Evolutionary conservation across 2,113 vertebrate species (phyloP).

Genomic region (Burhinus oedicnemus): DNA sequence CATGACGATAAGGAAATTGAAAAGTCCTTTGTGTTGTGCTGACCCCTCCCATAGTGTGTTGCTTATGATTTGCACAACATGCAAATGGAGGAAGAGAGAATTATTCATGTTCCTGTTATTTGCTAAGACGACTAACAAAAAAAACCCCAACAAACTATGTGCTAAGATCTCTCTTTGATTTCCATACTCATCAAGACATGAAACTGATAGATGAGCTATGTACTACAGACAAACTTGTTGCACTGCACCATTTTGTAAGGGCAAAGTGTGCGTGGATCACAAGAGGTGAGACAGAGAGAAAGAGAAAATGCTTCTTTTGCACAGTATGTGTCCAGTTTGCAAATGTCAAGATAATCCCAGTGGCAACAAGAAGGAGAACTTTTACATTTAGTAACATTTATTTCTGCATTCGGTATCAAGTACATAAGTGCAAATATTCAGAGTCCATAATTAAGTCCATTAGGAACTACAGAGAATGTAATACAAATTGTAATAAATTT

Average conservation of each 20-base stretch:
- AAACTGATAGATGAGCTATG: neutral
- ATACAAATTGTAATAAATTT: conserved; percentile 96
- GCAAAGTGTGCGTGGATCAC: neutral
- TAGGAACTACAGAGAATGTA: conserved; percentile 93
- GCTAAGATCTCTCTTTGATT: neutral
- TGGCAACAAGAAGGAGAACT: conserved; percentile 32
- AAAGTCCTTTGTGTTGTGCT: neutral
- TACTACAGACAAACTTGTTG: neutral
- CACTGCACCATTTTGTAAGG: neutral
- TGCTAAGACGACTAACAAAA: neutral
- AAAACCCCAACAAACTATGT: neutral
- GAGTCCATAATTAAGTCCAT: conserved; percentile 90
- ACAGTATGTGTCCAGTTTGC: neutral
- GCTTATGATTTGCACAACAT: neutral
- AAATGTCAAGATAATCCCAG: neutral
- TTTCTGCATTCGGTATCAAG: conserved; percentile 98
- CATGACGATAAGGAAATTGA: neutral
- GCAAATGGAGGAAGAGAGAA: neutral
- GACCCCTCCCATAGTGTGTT: neutral
- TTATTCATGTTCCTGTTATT: neutral
- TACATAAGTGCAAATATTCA: conserved; percentile 99
- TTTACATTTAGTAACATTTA: conserved; percentile 97
- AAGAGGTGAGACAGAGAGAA: neutral
- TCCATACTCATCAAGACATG: neutral
- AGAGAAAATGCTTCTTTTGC: neutral